A percentile compares a stretch with the other conserved stretches of the same genome.
These are phyloP conservation scores for Peromyscus eremicus DNA, from an alignment of 2,797 vertebrate species.

Conservation along the genomic window DNA sequence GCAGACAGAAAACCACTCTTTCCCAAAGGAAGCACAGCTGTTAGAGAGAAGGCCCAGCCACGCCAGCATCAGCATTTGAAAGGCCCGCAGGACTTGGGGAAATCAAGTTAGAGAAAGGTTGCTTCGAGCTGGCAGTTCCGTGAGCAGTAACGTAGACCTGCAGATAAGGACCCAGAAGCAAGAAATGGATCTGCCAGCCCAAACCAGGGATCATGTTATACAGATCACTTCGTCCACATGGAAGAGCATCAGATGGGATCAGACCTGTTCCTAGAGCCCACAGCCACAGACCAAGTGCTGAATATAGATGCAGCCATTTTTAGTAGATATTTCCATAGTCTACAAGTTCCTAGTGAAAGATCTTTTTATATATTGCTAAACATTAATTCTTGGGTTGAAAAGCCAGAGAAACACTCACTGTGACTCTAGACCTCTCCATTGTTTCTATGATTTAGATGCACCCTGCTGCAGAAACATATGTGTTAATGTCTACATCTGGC, in stretches of 20 bases:
- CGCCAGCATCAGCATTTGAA: constrained; percentile 56
- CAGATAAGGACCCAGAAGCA: background rate
- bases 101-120: background rate
- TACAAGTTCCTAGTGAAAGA: background rate
- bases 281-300: background rate
- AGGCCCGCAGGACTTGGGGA: background rate
- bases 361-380: background rate
- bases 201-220: background rate
- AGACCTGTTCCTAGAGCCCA: background rate
- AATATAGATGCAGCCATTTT: background rate
- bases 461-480: background rate
- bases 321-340: constrained; percentile 2
- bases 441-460: background rate
- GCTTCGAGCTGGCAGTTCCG: background rate
- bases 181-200: background rate
- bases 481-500: background rate
- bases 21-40: constrained; percentile 77
- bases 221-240: background rate
- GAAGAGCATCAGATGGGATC: background rate
- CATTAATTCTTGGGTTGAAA: background rate
- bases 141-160: background rate
- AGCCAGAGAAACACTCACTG: background rate
- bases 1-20: constrained; percentile 69
- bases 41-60: background rate
- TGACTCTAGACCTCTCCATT: background rate